Conservation (phyloP, 2,797 vertebrate species). For the Anomalospiza imberbis region DNA sequence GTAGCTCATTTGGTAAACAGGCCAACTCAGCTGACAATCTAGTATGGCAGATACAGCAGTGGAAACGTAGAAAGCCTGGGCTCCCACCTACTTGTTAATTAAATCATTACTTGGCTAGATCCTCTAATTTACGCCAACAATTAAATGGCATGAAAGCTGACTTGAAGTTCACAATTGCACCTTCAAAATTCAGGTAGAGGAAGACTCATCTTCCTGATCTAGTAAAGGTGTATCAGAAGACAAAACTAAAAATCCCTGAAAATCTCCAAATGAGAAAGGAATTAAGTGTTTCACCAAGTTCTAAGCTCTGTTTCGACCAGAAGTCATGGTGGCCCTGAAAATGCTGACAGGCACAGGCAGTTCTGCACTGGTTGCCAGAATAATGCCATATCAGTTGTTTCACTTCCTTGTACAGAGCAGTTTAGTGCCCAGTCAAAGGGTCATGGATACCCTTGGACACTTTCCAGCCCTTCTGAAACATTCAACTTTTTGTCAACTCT, state of each 20-base stretch:
- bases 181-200: not conserved
- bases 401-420: not conserved
- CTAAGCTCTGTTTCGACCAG: not conserved
- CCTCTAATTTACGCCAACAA: not conserved
- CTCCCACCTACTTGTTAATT: not conserved
- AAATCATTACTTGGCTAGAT: not conserved
- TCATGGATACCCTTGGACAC: not conserved
- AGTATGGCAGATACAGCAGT: not conserved
- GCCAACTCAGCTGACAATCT: not conserved
- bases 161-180: not conserved
- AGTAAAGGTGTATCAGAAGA: not conserved
- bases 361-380: not conserved
- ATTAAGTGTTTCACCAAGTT: not conserved
- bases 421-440: not conserved
- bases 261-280: not conserved
- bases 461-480: not conserved
- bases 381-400: not conserved
- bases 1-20: not conserved
- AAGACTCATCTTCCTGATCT: not conserved
- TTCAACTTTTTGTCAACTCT: not conserved
- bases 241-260: not conserved
- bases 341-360: not conserved
- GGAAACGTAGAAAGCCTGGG: not conserved
- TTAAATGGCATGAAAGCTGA: not conserved
- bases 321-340: not conserved